Evolutionary conservation across 2,888 invertebrate genomes (phyloP).

Genomic region (Eucera pruinosa): DNA sequence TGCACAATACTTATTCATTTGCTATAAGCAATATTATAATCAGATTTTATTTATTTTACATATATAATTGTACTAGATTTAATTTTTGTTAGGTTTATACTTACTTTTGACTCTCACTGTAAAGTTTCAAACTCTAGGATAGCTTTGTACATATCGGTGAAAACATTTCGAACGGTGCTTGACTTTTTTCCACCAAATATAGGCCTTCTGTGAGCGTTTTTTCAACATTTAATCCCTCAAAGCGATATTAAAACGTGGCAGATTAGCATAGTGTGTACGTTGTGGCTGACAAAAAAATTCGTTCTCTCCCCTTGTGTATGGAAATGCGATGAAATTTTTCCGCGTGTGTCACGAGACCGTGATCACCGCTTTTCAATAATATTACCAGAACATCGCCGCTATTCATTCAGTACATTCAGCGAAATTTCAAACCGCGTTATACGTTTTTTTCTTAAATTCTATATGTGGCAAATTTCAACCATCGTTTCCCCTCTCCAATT

Average conservation of each 20-base stretch:
- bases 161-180: not conserved
- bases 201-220: not conserved
- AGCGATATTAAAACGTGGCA: slow-evolving; percentile 26
- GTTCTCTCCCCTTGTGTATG: slow-evolving; percentile 1
- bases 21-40: too few relatives aligned
- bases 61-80: too few relatives aligned
- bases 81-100: too few relatives aligned
- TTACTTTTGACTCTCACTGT: too few relatives aligned
- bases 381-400: slow-evolving; percentile 12
- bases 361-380: slow-evolving; percentile 11
- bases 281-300: not conserved
- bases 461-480: not conserved
- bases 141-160: not conserved
- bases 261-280: slow-evolving; percentile 1
- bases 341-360: not conserved
- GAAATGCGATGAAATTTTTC: slow-evolving; percentile 30
- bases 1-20: too few relatives aligned
- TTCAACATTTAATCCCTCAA: slow-evolving; percentile 20
- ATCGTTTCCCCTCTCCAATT: too few relatives aligned
- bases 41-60: too few relatives aligned
- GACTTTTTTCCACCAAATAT: not conserved
- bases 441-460: not conserved
- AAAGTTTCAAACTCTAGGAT: too few relatives aligned
- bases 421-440: not conserved
- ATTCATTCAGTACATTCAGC: slow-evolving; percentile 3